phyloP scores from a whole-genome alignment of 2,888 invertebrate genomes.

The Chymomyza procnemis region DNA sequence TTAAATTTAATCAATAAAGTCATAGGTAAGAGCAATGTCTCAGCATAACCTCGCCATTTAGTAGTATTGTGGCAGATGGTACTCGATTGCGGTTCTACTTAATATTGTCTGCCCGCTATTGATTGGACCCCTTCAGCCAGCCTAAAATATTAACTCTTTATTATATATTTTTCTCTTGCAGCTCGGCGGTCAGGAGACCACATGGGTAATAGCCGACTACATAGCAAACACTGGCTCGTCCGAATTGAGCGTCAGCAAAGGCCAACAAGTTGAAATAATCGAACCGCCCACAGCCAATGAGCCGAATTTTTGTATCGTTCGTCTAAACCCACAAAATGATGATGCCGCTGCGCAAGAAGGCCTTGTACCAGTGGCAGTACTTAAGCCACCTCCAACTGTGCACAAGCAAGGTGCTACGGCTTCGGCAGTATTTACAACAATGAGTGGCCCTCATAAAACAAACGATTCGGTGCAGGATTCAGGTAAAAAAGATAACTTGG shows the following conservation, averaged over 20 bases:
- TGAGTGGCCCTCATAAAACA: conserved; percentile 70
- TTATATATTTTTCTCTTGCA: conserved; percentile 76
- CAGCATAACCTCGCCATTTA: neutral
- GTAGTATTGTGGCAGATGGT: neutral
- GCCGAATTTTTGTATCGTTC: conserved; percentile 86
- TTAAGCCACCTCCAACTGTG: conserved; percentile 85
- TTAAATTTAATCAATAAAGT: neutral
- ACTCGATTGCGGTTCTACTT: neutral
- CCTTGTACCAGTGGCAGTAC: conserved; percentile 87
- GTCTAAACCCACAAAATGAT: conserved; percentile 81
- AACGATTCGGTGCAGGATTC: conserved; percentile 76
- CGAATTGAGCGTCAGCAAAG: conserved; percentile 91
- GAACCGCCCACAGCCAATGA: conserved; percentile 84
- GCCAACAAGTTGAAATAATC: conserved; percentile 95
- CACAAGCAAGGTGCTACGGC: conserved; percentile 67
- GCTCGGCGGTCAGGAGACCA: conserved; percentile 90
- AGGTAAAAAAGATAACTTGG: conserved; percentile 55
- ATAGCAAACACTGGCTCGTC: conserved; percentile 85
- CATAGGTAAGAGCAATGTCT: neutral
- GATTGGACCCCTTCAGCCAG: neutral
- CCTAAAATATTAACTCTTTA: neutral
- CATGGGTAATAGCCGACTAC: conserved; percentile 94
- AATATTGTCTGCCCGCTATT: neutral
- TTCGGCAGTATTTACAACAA: conserved; percentile 34
- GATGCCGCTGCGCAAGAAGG: conserved; percentile 84